Evolutionary conservation across 2,888 invertebrate species (phyloP).

Genomic region (Bimastos eiseni): DNA sequence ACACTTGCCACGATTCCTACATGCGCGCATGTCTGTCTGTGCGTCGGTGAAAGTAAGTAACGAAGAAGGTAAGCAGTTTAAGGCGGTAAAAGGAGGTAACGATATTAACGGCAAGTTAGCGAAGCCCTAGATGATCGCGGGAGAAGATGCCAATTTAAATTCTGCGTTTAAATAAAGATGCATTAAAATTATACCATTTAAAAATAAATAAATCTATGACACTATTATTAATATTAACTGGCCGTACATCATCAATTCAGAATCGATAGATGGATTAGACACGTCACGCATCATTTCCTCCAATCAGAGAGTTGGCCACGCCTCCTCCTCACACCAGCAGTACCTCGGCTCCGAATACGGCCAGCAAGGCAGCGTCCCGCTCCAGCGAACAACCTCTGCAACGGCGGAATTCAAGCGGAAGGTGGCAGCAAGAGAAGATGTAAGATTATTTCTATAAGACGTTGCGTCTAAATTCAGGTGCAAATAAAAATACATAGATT

Average conservation of each 20-base stretch:
- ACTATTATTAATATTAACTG: no score
- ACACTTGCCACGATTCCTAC: no score
- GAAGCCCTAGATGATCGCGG: neutral
- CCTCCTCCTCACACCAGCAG: neutral
- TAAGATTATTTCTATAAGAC: neutral
- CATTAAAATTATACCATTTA: no score
- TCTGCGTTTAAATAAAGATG: no score
- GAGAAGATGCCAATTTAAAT: no score
- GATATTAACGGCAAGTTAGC: neutral
- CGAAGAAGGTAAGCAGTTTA: no score
- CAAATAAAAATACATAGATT: neutral
- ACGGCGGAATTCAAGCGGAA: neutral
- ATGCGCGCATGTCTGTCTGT: no score
- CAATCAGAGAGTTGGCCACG: neutral
- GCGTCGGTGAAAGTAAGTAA: no score
- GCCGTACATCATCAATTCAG: no score
- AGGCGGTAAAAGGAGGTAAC: no score
- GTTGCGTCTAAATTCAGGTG: neutral
- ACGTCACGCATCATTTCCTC: neutral
- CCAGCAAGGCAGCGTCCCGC: neutral
- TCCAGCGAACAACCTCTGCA: neutral
- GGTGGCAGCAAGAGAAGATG: neutral
- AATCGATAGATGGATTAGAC: neutral
- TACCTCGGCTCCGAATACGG: neutral
- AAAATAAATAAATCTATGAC: no score